Evolutionary conservation across 2,888 invertebrate species (phyloP), one percentile per base, ranked within the genome.

Genomic region (Drosophila infuscata): DNA sequence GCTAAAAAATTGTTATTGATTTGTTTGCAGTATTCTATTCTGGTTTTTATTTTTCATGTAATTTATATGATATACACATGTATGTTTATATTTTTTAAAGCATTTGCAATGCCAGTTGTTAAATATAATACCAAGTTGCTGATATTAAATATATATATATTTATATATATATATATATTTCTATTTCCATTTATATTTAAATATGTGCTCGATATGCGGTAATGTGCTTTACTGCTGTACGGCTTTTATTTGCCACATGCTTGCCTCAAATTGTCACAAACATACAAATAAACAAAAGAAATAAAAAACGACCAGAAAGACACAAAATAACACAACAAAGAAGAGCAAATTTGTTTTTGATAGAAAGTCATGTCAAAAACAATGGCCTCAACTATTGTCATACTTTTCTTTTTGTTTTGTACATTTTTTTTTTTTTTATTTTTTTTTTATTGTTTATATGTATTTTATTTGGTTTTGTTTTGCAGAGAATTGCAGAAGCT

Each of bases 301-400:
- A 49, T n/a, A 43, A 32, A 41, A 33, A 46, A 20, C 38, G 8
- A 15, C 9, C 11, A 29, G 41, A 43, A 43, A 9, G 46, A 46
- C 59, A 73, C 70, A 74, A 74, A 88, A 77, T 79, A 88, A 79
- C 72, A 66, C 74, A 79, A 87, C 85, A 87, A 89, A 81, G 88
- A 87, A 78, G 77, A 78, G 71, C 76, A 90, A 87, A 87, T 90
- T 84, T 82, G 90, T 81, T 83, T 90, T 87, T 90, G 90, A 87
- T 90, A 82, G 87, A 89, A 87, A 90, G 84, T 76, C 87, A 90
- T 90, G 87, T 87, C 90, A 90, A 80, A 90, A 87, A 90, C 87
- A 87, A 87, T 87, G 84, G 84, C 70, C 70, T 67, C 84, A 81
- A 90, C 84, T 90, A 89, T 88, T 87, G 90, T 83, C 81, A 83